Percentiles rank a stretch among this genome's conserved stretches.
phyloP scores from a whole-genome alignment of 2,888 invertebrate species.

The Drosophila anomelani region DNA sequence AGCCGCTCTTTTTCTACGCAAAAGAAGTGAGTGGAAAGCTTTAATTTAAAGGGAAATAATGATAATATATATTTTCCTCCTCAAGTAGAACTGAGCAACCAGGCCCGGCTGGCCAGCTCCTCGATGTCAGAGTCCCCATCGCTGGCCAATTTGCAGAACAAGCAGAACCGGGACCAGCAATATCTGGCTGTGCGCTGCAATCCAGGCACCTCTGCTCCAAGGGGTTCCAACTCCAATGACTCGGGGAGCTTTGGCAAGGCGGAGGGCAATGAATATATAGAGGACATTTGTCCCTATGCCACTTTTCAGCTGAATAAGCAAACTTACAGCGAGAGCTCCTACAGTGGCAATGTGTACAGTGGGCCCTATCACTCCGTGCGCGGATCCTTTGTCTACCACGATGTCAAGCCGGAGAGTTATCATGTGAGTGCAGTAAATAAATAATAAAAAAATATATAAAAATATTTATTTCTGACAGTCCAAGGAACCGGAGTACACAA shows the following conservation, averaged over 20 bases:
- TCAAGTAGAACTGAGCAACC: conserved; percentile 84
- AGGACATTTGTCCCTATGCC: conserved; percentile 96
- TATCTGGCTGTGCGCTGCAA: conserved; percentile 90
- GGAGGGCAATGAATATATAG: conserved; percentile 91
- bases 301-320: conserved; percentile 95
- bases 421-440: conserved; percentile 76
- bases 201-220: conserved; percentile 84
- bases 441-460: not conserved
- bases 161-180: conserved; percentile 91
- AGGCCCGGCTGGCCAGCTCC: conserved; percentile 84
- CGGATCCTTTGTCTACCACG: conserved; percentile 95
- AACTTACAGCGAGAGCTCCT: conserved; percentile 94
- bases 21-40: conserved; percentile 87
- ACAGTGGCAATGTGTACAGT: conserved; percentile 94
- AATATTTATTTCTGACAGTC: conserved; percentile 58
- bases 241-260: conserved; percentile 86
- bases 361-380: conserved; percentile 94
- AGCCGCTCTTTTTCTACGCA: conserved; percentile 89
- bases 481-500: conserved; percentile 93
- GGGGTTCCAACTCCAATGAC: conserved; percentile 85
- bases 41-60: too few species aligned
- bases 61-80: too few species aligned
- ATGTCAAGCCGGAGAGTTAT: conserved; percentile 89
- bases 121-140: conserved; percentile 91
- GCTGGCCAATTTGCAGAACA: conserved; percentile 91